phyloP scores from a whole-genome alignment of 2,797 vertebrate species.

The Bradypodion pumilum region DNA sequence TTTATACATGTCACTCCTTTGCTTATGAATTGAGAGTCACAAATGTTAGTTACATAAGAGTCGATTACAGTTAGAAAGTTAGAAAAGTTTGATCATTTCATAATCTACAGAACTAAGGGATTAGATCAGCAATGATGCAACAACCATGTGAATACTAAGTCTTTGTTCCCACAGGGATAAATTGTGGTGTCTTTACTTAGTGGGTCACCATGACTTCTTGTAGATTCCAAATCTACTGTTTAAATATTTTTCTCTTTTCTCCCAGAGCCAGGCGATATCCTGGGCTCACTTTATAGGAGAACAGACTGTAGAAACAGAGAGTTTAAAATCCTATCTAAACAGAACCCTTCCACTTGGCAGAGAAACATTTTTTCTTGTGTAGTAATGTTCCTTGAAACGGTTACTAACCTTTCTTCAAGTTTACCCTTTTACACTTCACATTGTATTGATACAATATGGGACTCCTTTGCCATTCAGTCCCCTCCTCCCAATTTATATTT shows the following conservation, averaged over 20 bases:
- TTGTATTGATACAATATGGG: no score
- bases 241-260: conserved; percentile 6
- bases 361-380: background rate
- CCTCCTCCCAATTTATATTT: background rate
- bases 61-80: no score
- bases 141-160: background rate
- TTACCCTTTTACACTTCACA: background rate
- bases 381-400: background rate
- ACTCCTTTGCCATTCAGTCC: no score
- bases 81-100: background rate
- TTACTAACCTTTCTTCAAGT: background rate
- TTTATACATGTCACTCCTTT: no score
- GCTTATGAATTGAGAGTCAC: no score
- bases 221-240: background rate
- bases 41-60: no score
- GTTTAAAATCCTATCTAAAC: background rate
- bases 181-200: background rate
- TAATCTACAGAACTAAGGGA: background rate
- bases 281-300: background rate
- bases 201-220: background rate
- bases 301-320: background rate
- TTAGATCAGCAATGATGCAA: background rate
- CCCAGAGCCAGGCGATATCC: background rate
- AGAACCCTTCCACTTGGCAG: background rate
- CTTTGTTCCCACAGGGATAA: background rate